Percentiles rank a stretch among this genome's conserved stretches.
phyloP scores from a whole-genome alignment of 2,888 invertebrate genomes.

The Nephrotoma flavescens region DNA sequence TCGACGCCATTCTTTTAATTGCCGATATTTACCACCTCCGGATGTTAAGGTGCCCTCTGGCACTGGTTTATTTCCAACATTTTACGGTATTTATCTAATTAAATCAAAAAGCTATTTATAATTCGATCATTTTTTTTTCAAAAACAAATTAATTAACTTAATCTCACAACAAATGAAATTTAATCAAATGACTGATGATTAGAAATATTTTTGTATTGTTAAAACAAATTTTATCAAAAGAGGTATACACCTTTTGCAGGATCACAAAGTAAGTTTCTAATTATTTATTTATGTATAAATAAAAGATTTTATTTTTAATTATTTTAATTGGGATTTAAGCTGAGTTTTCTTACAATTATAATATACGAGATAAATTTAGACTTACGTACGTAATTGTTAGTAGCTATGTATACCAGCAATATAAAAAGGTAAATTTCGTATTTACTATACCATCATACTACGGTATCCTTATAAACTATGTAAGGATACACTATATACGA shows the following conservation, averaged over 20 bases:
- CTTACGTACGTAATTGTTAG: not conserved
- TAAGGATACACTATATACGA: not conserved
- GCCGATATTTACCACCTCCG: too few relatives aligned
- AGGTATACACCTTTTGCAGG: not conserved
- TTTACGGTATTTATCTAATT: too few relatives aligned
- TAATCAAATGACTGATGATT: not conserved
- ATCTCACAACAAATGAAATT: not conserved
- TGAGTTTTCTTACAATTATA: not conserved
- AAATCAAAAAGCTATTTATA: too few relatives aligned
- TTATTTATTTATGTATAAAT: not conserved
- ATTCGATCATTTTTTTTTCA: too few relatives aligned
- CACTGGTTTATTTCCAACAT: too few relatives aligned
- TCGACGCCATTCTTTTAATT: too few relatives aligned
- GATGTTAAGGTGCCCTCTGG: too few relatives aligned
- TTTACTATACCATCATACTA: not conserved
- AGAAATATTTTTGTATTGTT: not conserved
- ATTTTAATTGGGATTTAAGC: not conserved
- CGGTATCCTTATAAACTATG: not conserved
- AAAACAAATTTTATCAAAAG: not conserved
- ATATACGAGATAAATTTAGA: not conserved
- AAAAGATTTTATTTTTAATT: not conserved
- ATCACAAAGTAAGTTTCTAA: not conserved
- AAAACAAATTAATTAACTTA: too few relatives aligned
- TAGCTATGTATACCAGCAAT: not conserved
- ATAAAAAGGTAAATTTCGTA: not conserved